phyloP scores from a whole-genome alignment of 2,797 vertebrate species.

The Clarias pachynema region DNA sequence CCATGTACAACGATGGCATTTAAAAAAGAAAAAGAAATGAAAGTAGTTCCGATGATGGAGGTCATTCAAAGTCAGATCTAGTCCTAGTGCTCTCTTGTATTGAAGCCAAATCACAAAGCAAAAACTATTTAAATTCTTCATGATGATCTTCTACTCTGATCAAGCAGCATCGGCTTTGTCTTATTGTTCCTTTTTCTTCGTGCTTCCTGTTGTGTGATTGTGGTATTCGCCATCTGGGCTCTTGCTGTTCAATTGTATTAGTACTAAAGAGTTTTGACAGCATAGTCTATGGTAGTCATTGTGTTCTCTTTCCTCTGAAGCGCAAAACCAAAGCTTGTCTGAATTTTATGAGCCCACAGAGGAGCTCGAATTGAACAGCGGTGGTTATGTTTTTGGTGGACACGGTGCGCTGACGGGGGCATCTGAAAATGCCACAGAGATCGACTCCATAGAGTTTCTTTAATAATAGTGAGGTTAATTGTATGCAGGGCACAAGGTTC shows the following conservation, averaged over 20 bases:
- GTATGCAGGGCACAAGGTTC: constrained; percentile 20
- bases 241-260: constrained; percentile 62
- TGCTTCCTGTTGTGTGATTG: background rate
- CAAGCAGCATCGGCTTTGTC: background rate
- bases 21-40: background rate
- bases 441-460: background rate
- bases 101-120: background rate
- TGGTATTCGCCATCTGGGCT: constrained; percentile 33
- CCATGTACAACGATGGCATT: background rate
- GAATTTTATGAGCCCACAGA: constrained; percentile 21
- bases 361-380: constrained; percentile 3
- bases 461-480: constrained; percentile 30
- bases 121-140: background rate
- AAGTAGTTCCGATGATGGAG: background rate
- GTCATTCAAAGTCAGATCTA: background rate
- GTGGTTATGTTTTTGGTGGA: constrained; percentile 1
- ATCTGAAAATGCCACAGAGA: constrained; percentile 32
- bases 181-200: background rate
- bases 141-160: background rate
- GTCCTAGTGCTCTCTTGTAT: background rate
- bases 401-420: background rate
- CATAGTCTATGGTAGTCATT: constrained; percentile 47
- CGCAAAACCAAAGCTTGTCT: constrained; percentile 11
- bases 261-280: constrained; percentile 63
- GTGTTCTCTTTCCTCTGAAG: constrained; percentile 27